phyloP scores from a whole-genome alignment of 2,113 vertebrate species.

The Oreochromis aureus region DNA sequence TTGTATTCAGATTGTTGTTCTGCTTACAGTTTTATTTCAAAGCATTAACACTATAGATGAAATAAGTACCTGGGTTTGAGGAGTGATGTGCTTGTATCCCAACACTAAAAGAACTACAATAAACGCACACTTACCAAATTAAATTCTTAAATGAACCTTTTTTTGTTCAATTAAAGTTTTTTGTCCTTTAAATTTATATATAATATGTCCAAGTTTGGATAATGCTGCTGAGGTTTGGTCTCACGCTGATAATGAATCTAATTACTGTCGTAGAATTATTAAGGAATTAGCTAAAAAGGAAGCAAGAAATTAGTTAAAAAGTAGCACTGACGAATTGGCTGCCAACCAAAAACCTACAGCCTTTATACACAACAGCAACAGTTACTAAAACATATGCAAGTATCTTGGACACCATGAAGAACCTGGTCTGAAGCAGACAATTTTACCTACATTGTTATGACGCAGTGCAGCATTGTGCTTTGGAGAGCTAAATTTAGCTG shows the following conservation, averaged over 20 bases:
- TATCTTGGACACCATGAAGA: not conserved
- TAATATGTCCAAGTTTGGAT: not conserved
- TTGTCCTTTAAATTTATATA: not conserved
- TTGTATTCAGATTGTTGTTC: not conserved
- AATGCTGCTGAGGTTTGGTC: not conserved
- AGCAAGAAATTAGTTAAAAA: not conserved
- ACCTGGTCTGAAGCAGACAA: not conserved
- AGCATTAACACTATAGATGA: not conserved
- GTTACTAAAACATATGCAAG: not conserved
- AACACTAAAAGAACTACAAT: not conserved
- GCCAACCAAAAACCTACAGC: not conserved
- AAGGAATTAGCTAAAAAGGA: not conserved
- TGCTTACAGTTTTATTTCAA: not conserved
- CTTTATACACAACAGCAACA: not conserved
- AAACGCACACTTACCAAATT: not conserved
- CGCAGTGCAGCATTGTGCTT: slow-evolving; percentile 6
- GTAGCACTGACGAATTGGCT: not conserved
- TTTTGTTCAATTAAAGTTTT: not conserved
- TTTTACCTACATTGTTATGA: slow-evolving; percentile 32
- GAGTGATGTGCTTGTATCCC: not conserved
- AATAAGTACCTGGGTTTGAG: not conserved
- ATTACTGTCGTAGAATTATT: slow-evolving; percentile 12
- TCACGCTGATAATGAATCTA: not conserved
- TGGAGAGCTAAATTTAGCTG: slow-evolving; percentile 47
- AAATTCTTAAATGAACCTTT: not conserved